Percentiles rank a stretch among this genome's conserved stretches.
These are phyloP conservation scores for Urophycis tenuis DNA, from an alignment of 2,797 vertebrate species.

Conservation along the genomic window DNA sequence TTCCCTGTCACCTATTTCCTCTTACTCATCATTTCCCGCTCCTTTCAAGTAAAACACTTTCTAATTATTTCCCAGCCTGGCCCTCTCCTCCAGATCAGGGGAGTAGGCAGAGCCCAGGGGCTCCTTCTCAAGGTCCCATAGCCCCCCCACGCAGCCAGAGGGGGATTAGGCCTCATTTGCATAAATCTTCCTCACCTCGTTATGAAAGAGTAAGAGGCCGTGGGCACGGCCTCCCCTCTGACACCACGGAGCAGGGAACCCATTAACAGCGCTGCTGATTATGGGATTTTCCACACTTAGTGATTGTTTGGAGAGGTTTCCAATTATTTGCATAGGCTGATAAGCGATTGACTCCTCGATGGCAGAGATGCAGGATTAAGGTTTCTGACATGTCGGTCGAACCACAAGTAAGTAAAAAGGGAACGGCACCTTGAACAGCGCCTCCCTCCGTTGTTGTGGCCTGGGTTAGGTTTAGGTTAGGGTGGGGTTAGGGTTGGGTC, in stretches of 20 bases:
- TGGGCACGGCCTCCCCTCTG: constrained; percentile 43
- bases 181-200: constrained; percentile 66
- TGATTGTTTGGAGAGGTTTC: constrained; percentile 43
- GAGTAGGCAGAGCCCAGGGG: constrained; percentile 31
- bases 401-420: too few species aligned
- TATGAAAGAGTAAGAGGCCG: constrained; percentile 40
- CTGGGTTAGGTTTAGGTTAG: too few species aligned
- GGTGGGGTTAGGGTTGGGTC: too few species aligned
- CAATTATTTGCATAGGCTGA: not conserved
- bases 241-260: constrained; percentile 56
- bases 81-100: constrained; percentile 16
- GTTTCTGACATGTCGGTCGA: too few species aligned
- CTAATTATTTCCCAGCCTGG: constrained; percentile 16
- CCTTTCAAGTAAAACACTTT: constrained; percentile 2
- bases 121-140: not conserved
- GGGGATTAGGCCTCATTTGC: constrained; percentile 59
- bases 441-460: too few species aligned
- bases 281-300: constrained; percentile 60
- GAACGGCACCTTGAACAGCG: too few species aligned
- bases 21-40: constrained; percentile 42
- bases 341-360: not conserved
- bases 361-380: not conserved
- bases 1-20: constrained; percentile 35
- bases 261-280: constrained; percentile 58
- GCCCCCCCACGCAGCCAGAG: not conserved